phyloP scores from a whole-genome alignment of 2,888 invertebrate species.

The Syritta pipiens region DNA sequence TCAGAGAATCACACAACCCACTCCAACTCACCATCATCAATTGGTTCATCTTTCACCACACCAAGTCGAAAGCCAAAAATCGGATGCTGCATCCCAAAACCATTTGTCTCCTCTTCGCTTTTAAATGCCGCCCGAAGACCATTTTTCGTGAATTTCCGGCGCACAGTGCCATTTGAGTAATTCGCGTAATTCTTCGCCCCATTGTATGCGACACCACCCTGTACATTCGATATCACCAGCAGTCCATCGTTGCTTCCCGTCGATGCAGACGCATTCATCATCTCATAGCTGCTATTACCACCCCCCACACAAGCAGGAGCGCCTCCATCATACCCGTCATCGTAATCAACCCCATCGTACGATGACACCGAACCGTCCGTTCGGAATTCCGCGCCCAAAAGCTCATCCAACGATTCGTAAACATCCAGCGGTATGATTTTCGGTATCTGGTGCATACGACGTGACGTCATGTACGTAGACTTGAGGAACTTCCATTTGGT shows the following conservation, averaged over 20 bases:
- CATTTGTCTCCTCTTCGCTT: conserved; percentile 64
- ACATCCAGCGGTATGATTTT: conserved; percentile 76
- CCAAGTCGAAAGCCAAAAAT: conserved; percentile 78
- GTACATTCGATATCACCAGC: conserved; percentile 62
- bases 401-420: conserved; percentile 74
- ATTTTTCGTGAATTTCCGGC: conserved; percentile 47
- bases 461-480: conserved; percentile 78
- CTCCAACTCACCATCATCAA: conserved; percentile 76
- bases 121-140: conserved; percentile 51
- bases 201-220: conserved; percentile 49
- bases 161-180: conserved; percentile 32
- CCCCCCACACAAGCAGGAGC: no score
- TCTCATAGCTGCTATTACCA: conserved; percentile 41
- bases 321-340: conserved; percentile 35
- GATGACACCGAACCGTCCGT: conserved; percentile 66
- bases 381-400: conserved; percentile 71
- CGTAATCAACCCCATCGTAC: conserved; percentile 60
- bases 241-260: conserved; percentile 51
- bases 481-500: conserved; percentile 79
- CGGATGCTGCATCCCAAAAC: conserved; percentile 75
- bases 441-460: conserved; percentile 75
- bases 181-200: conserved; percentile 29
- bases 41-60: conserved; percentile 76
- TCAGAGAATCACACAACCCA: not conserved
- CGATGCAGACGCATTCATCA: conserved; percentile 53